These are phyloP conservation scores for Pangasius mekongensis DNA, from an alignment of 2,797 vertebrate genomes.

Conservation along the genomic window DNA sequence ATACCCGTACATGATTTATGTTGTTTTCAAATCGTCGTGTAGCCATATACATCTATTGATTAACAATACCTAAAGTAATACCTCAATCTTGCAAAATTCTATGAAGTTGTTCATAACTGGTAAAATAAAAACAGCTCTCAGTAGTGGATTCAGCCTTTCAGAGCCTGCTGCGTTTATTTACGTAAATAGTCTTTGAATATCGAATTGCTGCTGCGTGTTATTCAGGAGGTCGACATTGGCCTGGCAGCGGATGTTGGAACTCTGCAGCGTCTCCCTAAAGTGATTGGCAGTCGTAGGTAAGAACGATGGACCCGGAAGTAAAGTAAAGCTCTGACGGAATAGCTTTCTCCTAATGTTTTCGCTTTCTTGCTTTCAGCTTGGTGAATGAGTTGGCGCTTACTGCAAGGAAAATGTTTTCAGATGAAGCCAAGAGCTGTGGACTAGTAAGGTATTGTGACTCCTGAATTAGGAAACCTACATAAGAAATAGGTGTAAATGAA, in stretches of 20 bases:
- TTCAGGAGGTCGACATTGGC: conserved; percentile 87
- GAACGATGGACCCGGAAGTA: neutral
- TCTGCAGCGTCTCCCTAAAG: conserved; percentile 85
- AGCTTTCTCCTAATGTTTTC: neutral
- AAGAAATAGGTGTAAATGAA: neutral
- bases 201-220: neutral
- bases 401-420: conserved; percentile 84
- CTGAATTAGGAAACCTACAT: neutral
- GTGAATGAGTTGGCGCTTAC: conserved; percentile 89
- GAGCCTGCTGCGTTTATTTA: neutral
- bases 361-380: conserved; percentile 69
- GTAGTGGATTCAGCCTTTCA: neutral
- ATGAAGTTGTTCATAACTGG: neutral
- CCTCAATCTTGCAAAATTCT: neutral
- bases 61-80: neutral
- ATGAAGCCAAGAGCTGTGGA: conserved; percentile 84
- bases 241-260: conserved; percentile 88
- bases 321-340: neutral
- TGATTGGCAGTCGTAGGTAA: conserved; percentile 88
- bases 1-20: neutral
- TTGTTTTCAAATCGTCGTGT: neutral
- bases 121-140: neutral
- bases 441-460: conserved; percentile 80
- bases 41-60: neutral
- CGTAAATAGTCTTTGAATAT: neutral